phyloP scores from a whole-genome alignment of 2,113 vertebrate species.

The Marcusenius ussheri region DNA sequence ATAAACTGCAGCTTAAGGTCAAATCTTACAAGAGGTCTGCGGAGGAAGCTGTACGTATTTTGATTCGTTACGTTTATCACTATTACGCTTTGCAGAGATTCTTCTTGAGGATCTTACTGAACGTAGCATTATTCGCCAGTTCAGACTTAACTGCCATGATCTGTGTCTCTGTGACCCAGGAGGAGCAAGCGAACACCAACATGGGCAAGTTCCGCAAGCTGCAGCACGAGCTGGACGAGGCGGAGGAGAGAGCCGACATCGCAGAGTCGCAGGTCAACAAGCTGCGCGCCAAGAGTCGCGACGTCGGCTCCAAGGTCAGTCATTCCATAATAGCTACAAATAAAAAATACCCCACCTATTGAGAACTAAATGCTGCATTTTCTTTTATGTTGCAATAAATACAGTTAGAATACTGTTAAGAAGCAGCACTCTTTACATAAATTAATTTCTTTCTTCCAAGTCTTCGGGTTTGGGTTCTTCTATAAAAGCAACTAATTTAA shows the following conservation, averaged over 20 bases:
- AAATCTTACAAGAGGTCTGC: conserved; percentile 77
- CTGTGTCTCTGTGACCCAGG: conserved; percentile 40
- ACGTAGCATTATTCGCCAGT: neutral
- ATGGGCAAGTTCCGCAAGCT: conserved; percentile 63
- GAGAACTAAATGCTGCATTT: neutral
- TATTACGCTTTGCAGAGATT: neutral
- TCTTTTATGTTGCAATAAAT: neutral
- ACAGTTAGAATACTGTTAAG: neutral
- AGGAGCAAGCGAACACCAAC: conserved; percentile 63
- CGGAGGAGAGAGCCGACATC: conserved; percentile 61
- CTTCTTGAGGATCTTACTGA: neutral
- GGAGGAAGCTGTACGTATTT: conserved; percentile 67
- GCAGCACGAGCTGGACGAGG: conserved; percentile 68
- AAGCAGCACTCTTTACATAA: neutral
- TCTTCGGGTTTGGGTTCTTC: neutral
- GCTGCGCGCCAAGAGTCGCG: conserved; percentile 60
- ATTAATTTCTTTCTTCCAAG: neutral
- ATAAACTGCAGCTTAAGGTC: conserved; percentile 80
- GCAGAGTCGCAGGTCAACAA: conserved; percentile 69
- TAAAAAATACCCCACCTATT: neutral
- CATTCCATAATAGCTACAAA: neutral
- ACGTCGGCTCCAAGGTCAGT: conserved; percentile 55
- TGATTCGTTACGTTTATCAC: neutral
- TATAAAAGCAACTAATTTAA: neutral
- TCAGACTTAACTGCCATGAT: neutral